A percentile compares a stretch with the other conserved stretches of the same genome.
These are phyloP conservation scores for Brassicogethes aeneus DNA, from an alignment of 2,888 invertebrate species.

Conservation along the genomic window DNA sequence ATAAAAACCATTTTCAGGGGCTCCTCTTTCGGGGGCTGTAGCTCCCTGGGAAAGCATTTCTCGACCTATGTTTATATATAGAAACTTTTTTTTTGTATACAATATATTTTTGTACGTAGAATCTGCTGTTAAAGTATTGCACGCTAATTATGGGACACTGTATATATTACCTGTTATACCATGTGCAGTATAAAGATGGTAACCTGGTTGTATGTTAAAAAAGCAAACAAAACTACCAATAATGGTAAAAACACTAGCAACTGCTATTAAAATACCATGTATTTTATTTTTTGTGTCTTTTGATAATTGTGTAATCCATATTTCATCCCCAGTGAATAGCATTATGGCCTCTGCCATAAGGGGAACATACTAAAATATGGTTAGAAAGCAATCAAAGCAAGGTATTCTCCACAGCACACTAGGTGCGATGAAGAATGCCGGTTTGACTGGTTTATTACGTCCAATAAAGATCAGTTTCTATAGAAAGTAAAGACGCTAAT, in stretches of 20 bases:
- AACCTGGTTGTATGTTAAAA: constrained; percentile 19
- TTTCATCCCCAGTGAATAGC: constrained; percentile 27
- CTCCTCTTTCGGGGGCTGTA: no score
- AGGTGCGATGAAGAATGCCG: not conserved
- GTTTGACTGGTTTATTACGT: no score
- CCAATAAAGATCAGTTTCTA: no score
- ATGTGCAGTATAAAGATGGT: constrained; percentile 26
- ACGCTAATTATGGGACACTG: no score
- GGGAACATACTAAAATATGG: constrained; percentile 28
- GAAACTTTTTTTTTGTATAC: no score
- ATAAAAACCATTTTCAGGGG: no score
- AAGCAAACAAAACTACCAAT: constrained; percentile 24
- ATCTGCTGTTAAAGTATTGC: no score
- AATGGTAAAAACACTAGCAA: constrained; percentile 22
- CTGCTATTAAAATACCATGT: constrained; percentile 24
- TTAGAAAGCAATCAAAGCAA: not conserved
- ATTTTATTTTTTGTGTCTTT: constrained; percentile 23
- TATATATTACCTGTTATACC: constrained; percentile 31
- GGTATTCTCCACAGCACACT: no score
- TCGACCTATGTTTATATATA: no score
- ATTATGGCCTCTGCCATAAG: constrained; percentile 30
- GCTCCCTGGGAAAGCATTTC: no score
- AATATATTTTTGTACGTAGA: no score
- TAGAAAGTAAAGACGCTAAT: no score
- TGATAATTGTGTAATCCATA: constrained; percentile 24